These are phyloP conservation scores for Plebejus anna DNA, from an alignment of 2,888 invertebrate species.

Conservation along the genomic window DNA sequence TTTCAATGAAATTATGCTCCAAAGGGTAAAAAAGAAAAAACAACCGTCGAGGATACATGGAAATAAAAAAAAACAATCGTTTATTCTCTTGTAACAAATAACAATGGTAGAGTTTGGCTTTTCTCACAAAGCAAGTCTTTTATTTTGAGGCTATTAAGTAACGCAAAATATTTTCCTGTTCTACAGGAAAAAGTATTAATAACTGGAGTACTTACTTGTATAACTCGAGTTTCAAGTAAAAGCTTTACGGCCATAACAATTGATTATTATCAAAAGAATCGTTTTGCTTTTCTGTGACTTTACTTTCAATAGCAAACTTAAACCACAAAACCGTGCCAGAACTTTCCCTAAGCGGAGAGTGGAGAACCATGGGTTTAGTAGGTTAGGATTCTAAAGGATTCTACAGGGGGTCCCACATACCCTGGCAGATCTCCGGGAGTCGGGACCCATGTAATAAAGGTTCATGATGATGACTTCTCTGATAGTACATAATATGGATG, in stretches of 20 bases:
- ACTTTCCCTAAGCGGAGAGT: no score
- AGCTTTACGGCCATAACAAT: not conserved
- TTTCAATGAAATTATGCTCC: slow-evolving; percentile 41
- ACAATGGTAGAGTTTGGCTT: not conserved
- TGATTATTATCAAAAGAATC: not conserved
- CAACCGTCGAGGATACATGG: not conserved
- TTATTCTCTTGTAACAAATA: not conserved
- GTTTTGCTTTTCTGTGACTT: not conserved
- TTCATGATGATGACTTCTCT: no score
- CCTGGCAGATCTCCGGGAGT: no score
- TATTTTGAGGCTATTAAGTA: not conserved
- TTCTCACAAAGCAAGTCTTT: not conserved
- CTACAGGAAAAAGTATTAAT: not conserved
- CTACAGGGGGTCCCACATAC: no score
- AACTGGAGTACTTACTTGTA: not conserved
- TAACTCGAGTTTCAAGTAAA: not conserved
- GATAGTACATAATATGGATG: no score
- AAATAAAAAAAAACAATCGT: not conserved
- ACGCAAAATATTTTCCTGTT: not conserved
- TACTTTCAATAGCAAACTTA: not conserved
- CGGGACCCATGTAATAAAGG: no score
- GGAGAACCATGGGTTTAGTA: no score
- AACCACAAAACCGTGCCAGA: not conserved
- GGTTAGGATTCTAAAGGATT: no score
- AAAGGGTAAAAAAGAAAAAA: slow-evolving; percentile 28